Percentiles rank a stretch among this genome's conserved stretches.
Conservation (phyloP, 1,140 invertebrate genomes). For the Polypedilum pembai region DNA sequence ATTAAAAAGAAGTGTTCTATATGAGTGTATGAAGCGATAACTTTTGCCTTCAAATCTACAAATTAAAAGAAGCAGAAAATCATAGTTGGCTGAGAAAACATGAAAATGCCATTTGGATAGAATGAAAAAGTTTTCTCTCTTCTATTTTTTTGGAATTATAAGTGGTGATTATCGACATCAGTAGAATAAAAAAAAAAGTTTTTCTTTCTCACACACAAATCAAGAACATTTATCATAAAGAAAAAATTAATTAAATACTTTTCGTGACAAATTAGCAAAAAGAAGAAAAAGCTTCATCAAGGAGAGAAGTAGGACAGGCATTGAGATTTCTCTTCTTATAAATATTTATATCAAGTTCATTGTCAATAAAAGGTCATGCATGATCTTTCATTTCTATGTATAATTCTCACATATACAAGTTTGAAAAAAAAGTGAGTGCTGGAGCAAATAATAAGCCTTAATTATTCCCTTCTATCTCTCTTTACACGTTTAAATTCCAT, state of each 20-base stretch:
- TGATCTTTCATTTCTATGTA: neutral
- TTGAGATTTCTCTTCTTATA: too few relatives aligned
- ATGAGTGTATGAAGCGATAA: neutral
- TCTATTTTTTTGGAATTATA: neutral
- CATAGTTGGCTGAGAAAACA: neutral
- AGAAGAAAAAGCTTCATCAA: too few relatives aligned
- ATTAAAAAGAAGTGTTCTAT: neutral
- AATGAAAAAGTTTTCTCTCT: neutral
- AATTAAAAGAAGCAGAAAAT: neutral
- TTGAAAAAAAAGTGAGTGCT: neutral
- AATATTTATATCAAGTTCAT: neutral
- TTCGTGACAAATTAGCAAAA: neutral
- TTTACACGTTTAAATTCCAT: constrained; percentile 2
- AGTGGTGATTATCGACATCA: constrained; percentile 5
- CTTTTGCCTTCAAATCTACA: neutral
- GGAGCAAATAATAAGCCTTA: constrained; percentile 6
- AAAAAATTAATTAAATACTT: constrained; percentile 20
- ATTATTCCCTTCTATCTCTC: neutral
- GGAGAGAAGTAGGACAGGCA: too few relatives aligned
- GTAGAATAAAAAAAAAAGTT: neutral
- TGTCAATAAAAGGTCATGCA: neutral
- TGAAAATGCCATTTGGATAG: constrained; percentile 17
- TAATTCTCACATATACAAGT: neutral
- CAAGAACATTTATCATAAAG: constrained; percentile 11
- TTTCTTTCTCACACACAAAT: neutral